Conservation (phyloP, 2,888 invertebrate genomes). For the Galerucella calmariensis region DNA sequence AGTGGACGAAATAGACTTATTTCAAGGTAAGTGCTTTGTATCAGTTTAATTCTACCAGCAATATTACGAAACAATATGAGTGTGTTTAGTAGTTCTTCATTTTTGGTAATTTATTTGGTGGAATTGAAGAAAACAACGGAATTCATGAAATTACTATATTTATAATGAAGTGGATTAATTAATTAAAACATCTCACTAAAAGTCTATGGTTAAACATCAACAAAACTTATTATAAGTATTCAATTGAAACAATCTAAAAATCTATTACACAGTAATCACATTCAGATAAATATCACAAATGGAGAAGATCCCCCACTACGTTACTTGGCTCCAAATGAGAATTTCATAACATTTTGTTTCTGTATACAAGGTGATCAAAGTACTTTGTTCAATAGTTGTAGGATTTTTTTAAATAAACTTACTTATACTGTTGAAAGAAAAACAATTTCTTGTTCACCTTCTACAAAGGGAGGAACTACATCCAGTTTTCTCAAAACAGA, state of each 20-base stretch:
- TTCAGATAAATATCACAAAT: constrained; percentile 65
- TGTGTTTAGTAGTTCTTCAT: neutral
- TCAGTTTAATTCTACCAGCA: too few species aligned
- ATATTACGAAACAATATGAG: too few species aligned
- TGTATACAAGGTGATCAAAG: constrained; percentile 11
- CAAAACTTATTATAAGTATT: constrained; percentile 63
- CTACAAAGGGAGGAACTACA: too few species aligned
- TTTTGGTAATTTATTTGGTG: neutral
- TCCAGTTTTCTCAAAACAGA: too few species aligned
- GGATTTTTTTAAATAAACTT: too few species aligned
- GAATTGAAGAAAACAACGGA: constrained; percentile 39
- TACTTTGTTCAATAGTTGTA: too few species aligned
- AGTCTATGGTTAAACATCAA: constrained; percentile 65
- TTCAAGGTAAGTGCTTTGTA: too few species aligned
- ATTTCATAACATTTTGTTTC: constrained; percentile 56
- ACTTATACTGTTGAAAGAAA: too few species aligned
- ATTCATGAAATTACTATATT: constrained; percentile 60
- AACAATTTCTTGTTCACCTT: too few species aligned
- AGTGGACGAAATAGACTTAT: too few species aligned
- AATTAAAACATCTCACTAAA: constrained; percentile 65
- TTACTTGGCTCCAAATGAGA: constrained; percentile 58
- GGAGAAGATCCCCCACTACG: constrained; percentile 59
- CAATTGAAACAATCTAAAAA: constrained; percentile 64
- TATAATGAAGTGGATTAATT: constrained; percentile 62
- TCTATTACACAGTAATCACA: constrained; percentile 65